These are phyloP conservation scores for Tetheella fluctuosa DNA, from an alignment of 2,888 invertebrate species.

Conservation along the genomic window DNA sequence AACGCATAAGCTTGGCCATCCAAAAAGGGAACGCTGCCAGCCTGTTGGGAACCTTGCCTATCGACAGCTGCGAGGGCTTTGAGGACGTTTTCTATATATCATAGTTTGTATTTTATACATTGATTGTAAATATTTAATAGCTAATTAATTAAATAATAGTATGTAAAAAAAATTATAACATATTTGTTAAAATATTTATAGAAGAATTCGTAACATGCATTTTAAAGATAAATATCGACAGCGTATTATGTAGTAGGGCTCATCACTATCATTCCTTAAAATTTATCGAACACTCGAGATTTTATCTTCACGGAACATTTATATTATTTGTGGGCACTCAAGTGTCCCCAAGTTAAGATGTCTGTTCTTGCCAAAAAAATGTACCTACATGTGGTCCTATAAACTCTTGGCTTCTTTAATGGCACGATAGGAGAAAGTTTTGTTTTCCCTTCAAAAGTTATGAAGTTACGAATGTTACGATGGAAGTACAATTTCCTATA, in stretches of 20 bases:
- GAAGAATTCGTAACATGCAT: too few species aligned
- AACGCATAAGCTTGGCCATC: too few species aligned
- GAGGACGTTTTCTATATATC: too few species aligned
- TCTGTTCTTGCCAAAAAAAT: slow-evolving; percentile 8
- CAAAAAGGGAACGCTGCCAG: too few species aligned
- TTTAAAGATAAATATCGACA: slow-evolving; percentile 20
- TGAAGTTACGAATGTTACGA: not conserved
- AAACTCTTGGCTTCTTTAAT: not conserved
- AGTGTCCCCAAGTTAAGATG: slow-evolving; percentile 24
- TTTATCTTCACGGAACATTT: slow-evolving; percentile 53
- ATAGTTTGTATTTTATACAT: too few species aligned
- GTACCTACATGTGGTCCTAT: not conserved
- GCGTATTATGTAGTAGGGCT: not conserved
- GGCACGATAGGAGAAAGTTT: not conserved
- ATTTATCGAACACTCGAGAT: slow-evolving; percentile 61
- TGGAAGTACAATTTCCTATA: not conserved
- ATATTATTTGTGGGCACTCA: slow-evolving; percentile 50
- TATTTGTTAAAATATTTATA: not conserved
- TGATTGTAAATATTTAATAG: too few species aligned
- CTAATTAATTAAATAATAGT: too few species aligned
- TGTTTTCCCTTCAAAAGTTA: not conserved
- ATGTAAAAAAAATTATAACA: too few species aligned
- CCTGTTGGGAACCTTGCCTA: too few species aligned
- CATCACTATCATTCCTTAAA: slow-evolving; percentile 46
- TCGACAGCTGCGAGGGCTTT: too few species aligned